Base-by-base conservation (phyloP, 1,140 invertebrate genomes). In the Stegodyphus dumicola region DNA sequence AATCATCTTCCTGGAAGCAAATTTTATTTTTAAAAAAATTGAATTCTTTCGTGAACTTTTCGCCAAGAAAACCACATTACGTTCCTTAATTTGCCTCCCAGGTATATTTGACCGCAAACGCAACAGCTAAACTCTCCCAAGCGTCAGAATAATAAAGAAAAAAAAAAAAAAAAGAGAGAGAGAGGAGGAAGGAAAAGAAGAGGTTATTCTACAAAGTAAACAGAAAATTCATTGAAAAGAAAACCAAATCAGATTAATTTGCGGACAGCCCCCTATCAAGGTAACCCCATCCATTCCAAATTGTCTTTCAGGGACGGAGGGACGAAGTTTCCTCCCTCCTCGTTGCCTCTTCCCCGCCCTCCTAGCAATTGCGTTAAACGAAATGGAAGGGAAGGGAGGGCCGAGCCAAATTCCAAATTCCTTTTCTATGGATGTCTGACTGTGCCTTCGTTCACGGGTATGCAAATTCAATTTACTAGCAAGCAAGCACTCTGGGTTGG, bases 391-490 rank as follows among this genome's bases (percentile, higher is more conserved):
- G 60, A 76, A 51, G 80, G 60, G 49, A 71, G 71, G 70, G 70
- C 65, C 77, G 71, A 77, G 70, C 65, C 77, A 70, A 85, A 85
- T 85, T 85, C 81, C 64, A 74, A 85, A 85, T 85, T 85, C 81
- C 81, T 85, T 85, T 85, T 77, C 73, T 48, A 17, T 66, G 64
- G 64, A 60, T 77, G 81, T 85, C 70, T 67, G 74, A 76, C 81
- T 85, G 73, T 76, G 74, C 81, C 70, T 74, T 73, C 79, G 70
- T 81, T 81, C 64, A 74, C 66, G 81, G 74, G 81, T 77, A 85
- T 85, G 81, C 74, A 85, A 85, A 85, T 85, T 85, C 81, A 85
- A 85, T 85, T 85, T 85, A 56, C 81, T 56, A 51, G 60, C 81
- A 60, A 85, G 81, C 81, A 77, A 85, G 81, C 65, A 54, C 75